Base-by-base conservation (phyloP, 2,888 invertebrate species). In the Heliconius charithonia region DNA sequence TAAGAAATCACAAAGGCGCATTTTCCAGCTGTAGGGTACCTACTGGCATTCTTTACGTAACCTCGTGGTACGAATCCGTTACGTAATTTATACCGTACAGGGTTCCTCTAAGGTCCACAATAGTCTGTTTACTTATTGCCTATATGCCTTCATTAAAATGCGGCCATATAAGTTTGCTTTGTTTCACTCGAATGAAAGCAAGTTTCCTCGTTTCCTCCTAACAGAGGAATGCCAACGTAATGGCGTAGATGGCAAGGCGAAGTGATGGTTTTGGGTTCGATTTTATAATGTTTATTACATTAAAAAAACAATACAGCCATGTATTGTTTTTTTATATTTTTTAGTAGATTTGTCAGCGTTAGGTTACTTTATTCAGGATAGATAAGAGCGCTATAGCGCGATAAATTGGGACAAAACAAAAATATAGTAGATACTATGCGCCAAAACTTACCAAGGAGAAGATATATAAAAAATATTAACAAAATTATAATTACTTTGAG, bases 101-200 rank as follows among this genome's bases (percentile, higher is more conserved):
- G 25, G 19, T 22, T 7, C 51, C 3, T 19, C 22, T 62, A 79
- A 79, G 79, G 76, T 73, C 59, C 45, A 79, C 67, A 76, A 76
- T 69, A 32, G 45, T 19, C n/a, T 62, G 51, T 72, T 41, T 67
- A 56, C 63, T 27, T 59, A 73, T 45, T 71, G 32, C 56, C 70
- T 70, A 51, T 63, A 71, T 72, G 70, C 80, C 79, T 78, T 79
- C 81, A 82, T 82, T 82, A 82, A 80, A 82, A 82, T 82, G 56
- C 81, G 79, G 78, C 73, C 77, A 77, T 76, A 56, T 79, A 78
- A 80, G 74, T 66, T 65, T 62, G 79, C 79, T 80, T 82, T 79
- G 80, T 80, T 79, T 77, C 73, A 63, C 51, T 63, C 73, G 69
- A 81, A 80, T 81, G 69, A 73, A 75, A 69, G 77, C 75, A 70